A percentile compares a stretch with the other conserved stretches of the same genome.
These are phyloP conservation scores for Sciurus vulgaris DNA, from an alignment of 2,797 vertebrate species.

Conservation along the genomic window DNA sequence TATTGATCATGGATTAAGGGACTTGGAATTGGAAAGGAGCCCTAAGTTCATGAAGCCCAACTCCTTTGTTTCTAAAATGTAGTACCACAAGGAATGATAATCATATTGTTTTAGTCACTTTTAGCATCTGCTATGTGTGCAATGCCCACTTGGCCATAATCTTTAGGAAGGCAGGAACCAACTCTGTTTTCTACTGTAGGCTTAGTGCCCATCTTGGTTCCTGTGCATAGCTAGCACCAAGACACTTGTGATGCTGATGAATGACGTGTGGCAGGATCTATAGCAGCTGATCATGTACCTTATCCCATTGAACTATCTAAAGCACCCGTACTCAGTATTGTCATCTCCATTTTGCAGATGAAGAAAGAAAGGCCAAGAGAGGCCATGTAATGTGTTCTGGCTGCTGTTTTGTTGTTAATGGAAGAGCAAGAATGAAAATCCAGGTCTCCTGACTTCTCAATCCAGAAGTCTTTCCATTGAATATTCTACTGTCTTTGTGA, in stretches of 20 bases:
- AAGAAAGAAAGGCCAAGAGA: not conserved
- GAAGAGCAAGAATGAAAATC: not conserved
- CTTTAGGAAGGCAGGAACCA: not conserved
- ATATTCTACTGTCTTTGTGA: slow-evolving; percentile 36
- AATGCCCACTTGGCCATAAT: not conserved
- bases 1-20: slow-evolving; percentile 52
- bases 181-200: not conserved
- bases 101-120: not conserved
- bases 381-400: not conserved
- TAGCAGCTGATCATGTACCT: not conserved
- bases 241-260: not conserved
- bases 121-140: not conserved
- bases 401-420: not conserved
- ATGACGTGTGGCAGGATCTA: not conserved
- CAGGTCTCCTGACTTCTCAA: not conserved
- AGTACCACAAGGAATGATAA: not conserved
- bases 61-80: slow-evolving; percentile 42
- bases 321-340: not conserved
- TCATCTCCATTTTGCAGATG: not conserved
- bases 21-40: not conserved
- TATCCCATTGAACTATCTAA: not conserved
- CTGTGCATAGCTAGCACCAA: not conserved
- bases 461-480: not conserved
- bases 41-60: not conserved
- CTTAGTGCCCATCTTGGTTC: not conserved